Base-by-base conservation (phyloP, 1,140 invertebrate species). In the Aphidius ervi region DNA sequence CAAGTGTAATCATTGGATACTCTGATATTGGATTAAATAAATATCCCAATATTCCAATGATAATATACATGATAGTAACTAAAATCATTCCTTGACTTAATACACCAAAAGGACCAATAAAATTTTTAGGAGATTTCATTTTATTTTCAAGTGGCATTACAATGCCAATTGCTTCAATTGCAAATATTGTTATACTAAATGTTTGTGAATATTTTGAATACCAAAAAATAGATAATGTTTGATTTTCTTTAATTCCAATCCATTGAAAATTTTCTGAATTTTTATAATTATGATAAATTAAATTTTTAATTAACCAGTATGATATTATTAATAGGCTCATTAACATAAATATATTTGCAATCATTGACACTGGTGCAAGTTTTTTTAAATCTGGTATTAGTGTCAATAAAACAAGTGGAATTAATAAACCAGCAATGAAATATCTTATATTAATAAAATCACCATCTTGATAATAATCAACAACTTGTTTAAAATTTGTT, bases 111-210 rank as follows among this genome's bases (percentile, higher is more conserved):
- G 88, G 77, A 6, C 93, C 93, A 9, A 88, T 81, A 79, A 97
- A 93, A 61, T 91, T 82, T 63, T 87, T 81, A 0, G 92, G 92
- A 5, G 87, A 89, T 74, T 88, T 87, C 94, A 96, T 96, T 58
- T 87, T 89, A 70, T 95, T 95, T 76, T 96, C 93, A 61, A 97
- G 76, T 0, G 94, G 94, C 86, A 97, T 91, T 5, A 96, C 84
- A 46, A 77, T 76, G 59, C 77, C 90, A 67, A 92, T 92, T 10
- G 89, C 90, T 78, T 92, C 90, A 83, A 93, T 91, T 0, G 91
- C 90, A 65, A 93, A 93, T 31, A 93, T 88, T 1, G 87, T 89
- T 5, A 89, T 83, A 42, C 86, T 86, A 71, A 92, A 91, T 76
- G 91, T 92, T 41, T 84, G 77, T 0, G 90, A 88, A 31, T 31